These are phyloP conservation scores for Acrobasis suavella DNA, from an alignment of 2,888 invertebrate species.

Conservation along the genomic window DNA sequence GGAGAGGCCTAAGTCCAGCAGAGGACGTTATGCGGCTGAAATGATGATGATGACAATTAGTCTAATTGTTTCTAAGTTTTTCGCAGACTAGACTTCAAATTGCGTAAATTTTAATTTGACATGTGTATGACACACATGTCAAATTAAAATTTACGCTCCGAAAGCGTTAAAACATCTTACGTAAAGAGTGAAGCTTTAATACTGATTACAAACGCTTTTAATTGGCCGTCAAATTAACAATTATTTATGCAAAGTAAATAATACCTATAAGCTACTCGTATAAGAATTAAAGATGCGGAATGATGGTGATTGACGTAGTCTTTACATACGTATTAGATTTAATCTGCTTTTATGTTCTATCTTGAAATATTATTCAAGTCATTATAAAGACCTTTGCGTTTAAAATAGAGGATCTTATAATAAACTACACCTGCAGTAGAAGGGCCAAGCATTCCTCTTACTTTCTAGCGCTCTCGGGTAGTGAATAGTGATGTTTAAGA, in stretches of 20 bases:
- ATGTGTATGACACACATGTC: no score
- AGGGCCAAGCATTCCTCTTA: background rate
- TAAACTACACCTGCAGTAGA: background rate
- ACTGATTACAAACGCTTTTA: background rate
- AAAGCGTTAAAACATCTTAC: background rate
- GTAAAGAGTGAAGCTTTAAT: background rate
- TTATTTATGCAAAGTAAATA: background rate
- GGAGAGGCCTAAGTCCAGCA: no score
- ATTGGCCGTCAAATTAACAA: background rate
- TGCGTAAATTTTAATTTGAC: no score
- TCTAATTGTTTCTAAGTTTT: no score
- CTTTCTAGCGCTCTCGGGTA: slow-evolving; percentile 5
- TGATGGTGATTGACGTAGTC: background rate
- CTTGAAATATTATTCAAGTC: no score
- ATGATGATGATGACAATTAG: no score
- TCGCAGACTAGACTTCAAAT: no score
- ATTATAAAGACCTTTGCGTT: no score
- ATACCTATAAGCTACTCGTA: no score
- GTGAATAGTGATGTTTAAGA: no score
- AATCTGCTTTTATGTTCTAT: no score
- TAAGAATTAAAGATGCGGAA: background rate
- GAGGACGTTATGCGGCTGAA: no score
- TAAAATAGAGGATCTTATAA: background rate
- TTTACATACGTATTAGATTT: background rate
- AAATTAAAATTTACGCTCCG: background rate